These are phyloP conservation scores for Dynastes maya DNA, from an alignment of 2,888 invertebrate genomes.

Conservation along the genomic window DNA sequence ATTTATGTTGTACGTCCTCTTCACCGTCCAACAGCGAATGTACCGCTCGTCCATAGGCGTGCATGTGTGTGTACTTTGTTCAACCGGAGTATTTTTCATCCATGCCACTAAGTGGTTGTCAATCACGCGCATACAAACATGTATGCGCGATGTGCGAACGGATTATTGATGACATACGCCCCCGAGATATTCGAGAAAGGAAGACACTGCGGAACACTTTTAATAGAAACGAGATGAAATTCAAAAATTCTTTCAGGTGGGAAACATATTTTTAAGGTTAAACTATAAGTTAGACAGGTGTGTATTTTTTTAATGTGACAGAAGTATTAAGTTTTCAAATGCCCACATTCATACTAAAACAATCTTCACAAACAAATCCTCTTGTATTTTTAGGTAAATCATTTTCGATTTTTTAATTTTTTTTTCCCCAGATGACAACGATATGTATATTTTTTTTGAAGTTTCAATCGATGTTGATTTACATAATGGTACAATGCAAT, in stretches of 20 bases:
- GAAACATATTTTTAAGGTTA: too few species aligned
- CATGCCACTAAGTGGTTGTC: slow-evolving; percentile 61
- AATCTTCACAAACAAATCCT: too few species aligned
- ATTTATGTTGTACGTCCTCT: slow-evolving; percentile 28
- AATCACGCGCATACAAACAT: slow-evolving; percentile 56
- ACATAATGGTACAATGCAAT: too few species aligned
- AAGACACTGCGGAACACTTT: slow-evolving; percentile 2
- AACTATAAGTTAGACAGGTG: too few species aligned
- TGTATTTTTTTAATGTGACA: too few species aligned
- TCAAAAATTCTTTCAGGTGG: background rate
- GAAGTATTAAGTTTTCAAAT: too few species aligned
- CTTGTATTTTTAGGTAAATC: too few species aligned
- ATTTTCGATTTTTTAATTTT: too few species aligned
- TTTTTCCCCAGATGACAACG: too few species aligned
- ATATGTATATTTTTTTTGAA: too few species aligned
- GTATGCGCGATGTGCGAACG: slow-evolving; percentile 8
- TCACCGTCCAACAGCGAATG: slow-evolving; percentile 18
- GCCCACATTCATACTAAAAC: too few species aligned
- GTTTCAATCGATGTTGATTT: too few species aligned
- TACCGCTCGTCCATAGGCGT: slow-evolving; percentile 11
- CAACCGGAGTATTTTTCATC: slow-evolving; percentile 38
- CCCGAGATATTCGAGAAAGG: background rate
- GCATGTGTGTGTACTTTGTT: slow-evolving; percentile 27
- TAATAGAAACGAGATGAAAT: background rate
- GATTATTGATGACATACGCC: slow-evolving; percentile 38